phyloP scores from a whole-genome alignment of 2,888 invertebrate species.

The Mystacides longicornis region DNA sequence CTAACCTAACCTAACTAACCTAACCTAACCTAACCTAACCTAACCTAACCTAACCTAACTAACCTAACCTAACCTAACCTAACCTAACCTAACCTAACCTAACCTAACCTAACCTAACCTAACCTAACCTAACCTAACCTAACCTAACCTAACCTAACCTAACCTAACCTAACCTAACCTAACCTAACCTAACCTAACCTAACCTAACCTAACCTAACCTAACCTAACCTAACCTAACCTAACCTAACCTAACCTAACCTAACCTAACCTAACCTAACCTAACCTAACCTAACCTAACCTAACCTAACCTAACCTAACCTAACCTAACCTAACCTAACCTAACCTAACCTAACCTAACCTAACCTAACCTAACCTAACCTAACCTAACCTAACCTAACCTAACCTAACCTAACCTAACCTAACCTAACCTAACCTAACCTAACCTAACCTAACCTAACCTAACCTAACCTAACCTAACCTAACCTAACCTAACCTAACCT shows the following conservation, averaged over 20 bases:
- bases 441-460: constrained; percentile 18
- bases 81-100: constrained; percentile 13
- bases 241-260: constrained; percentile 22
- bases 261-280: constrained; percentile 20
- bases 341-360: constrained; percentile 16
- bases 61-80: constrained; percentile 7
- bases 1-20: constrained; percentile 8
- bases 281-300: constrained; percentile 19
- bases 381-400: constrained; percentile 21
- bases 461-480: constrained; percentile 20
- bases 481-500: constrained; percentile 20
- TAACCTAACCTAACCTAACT: constrained; percentile 9
- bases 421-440: constrained; percentile 24
- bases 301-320: constrained; percentile 19
- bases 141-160: constrained; percentile 20
- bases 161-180: constrained; percentile 25
- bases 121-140: constrained; percentile 21
- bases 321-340: constrained; percentile 17
- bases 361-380: constrained; percentile 17
- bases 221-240: constrained; percentile 26
- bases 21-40: constrained; percentile 6
- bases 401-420: constrained; percentile 23
- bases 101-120: constrained; percentile 13
- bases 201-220: constrained; percentile 21
- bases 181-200: constrained; percentile 25